A percentile compares a stretch with the other conserved stretches of the same genome.
Evolutionary conservation across 2,113 vertebrate genomes (phyloP).

Genomic region (Coreoperca whiteheadi): DNA sequence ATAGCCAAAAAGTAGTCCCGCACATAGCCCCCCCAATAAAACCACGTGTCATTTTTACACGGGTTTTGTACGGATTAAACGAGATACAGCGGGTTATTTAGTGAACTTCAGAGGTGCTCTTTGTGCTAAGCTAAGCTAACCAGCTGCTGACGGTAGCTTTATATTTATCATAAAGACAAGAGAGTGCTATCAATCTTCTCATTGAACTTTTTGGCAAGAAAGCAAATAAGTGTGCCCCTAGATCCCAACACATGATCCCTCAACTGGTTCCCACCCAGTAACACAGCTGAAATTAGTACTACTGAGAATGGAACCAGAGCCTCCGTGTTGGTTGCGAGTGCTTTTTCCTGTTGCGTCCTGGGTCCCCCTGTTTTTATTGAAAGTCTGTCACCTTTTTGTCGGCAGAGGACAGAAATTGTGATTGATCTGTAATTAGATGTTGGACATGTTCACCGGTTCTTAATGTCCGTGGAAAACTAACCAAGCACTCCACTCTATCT

Average conservation of each 20-base stretch:
- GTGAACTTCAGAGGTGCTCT: no score
- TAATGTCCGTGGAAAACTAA: slow-evolving; percentile 2
- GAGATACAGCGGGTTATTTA: no score
- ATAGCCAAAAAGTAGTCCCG: no score
- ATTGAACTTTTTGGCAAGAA: neutral
- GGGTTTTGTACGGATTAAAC: no score
- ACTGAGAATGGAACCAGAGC: neutral
- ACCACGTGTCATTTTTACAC: no score
- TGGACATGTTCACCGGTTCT: slow-evolving; percentile 3
- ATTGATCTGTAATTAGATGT: slow-evolving; percentile 33
- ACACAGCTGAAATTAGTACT: neutral
- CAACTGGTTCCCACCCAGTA: slow-evolving; percentile 1
- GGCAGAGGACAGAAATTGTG: neutral
- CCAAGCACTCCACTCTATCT: neutral
- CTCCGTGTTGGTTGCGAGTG: neutral
- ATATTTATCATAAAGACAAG: no score
- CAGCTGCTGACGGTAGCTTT: no score
- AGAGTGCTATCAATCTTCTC: no score
- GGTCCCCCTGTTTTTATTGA: neutral
- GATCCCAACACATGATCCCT: neutral
- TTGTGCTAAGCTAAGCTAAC: no score
- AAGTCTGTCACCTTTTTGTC: neutral
- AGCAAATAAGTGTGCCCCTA: neutral
- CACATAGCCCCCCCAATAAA: no score
- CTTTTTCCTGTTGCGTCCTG: neutral